Conservation (phyloP, 23 tunicate species). For the Ciona savignyi region DNA sequence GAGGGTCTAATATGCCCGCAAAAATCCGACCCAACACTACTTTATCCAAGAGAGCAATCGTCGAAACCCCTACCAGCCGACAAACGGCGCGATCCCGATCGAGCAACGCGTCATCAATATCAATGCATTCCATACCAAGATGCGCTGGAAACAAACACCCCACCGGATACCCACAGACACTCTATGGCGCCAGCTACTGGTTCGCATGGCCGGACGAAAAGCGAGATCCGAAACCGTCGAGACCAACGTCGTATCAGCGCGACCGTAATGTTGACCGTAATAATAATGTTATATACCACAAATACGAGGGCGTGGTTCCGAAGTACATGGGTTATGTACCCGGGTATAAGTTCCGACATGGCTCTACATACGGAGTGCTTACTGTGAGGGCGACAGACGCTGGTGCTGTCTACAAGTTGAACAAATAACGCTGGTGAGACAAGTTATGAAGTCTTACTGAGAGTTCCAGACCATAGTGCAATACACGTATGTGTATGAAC, state of each 20-base stretch:
- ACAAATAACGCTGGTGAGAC: too few species aligned
- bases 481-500: too few species aligned
- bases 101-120: constrained; percentile 22
- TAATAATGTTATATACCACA: constrained; percentile 77
- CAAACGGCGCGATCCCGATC: neutral
- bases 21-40: neutral
- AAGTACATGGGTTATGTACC: constrained; percentile 90
- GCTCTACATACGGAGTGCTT: constrained; percentile 72
- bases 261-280: constrained; percentile 50
- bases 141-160: constrained; percentile 31
- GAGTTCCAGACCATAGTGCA: too few species aligned
- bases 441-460: too few species aligned
- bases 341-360: constrained; percentile 80
- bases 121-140: constrained; percentile 29
- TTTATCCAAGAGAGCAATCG: too few species aligned
- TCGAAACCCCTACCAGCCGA: too few species aligned
- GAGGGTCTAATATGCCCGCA: constrained; percentile 23
- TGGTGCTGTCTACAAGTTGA: too few species aligned
- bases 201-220: constrained; percentile 64
- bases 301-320: constrained; percentile 83
- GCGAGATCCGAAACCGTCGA: neutral
- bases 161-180: constrained; percentile 56
- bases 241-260: constrained; percentile 42
- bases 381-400: constrained; percentile 39
- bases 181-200: constrained; percentile 83